Conservation (phyloP, 2,113 vertebrate species). For the Strix aluco region DNA sequence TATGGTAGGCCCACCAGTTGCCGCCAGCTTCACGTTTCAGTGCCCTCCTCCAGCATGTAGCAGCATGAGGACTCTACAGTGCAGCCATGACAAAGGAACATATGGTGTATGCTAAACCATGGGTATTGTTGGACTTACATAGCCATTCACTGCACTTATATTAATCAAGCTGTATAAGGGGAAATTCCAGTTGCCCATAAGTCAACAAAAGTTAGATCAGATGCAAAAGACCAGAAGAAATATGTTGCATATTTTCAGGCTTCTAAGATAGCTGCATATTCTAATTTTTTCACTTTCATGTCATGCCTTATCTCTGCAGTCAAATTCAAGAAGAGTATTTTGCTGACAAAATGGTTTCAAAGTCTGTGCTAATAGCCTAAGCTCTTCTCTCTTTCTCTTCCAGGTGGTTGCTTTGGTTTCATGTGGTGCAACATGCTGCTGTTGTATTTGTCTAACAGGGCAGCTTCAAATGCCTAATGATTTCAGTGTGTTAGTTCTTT, state of each 20-base stretch:
- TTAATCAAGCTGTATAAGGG: background rate
- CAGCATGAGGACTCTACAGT: background rate
- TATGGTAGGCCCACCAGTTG: too few species aligned
- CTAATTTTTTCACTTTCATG: constrained; percentile 57
- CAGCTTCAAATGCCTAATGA: constrained; percentile 3
- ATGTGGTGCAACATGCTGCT: background rate
- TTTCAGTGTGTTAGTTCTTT: constrained; percentile 9
- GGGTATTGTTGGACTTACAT: background rate
- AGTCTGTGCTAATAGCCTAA: constrained; percentile 4
- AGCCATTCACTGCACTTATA: background rate
- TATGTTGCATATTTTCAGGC: background rate
- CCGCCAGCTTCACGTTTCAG: background rate
- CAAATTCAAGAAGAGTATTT: constrained; percentile 40
- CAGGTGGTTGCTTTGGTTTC: constrained; percentile 32
- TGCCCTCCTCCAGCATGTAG: background rate
- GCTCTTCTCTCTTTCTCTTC: constrained; percentile 1
- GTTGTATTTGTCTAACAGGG: constrained; percentile 34
- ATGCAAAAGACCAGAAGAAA: background rate
- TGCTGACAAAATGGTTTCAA: constrained; percentile 63
- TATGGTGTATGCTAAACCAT: background rate
- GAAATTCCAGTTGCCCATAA: background rate
- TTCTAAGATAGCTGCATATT: background rate
- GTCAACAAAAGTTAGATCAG: background rate
- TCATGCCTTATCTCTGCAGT: constrained; percentile 46
- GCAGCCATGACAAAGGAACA: background rate